Percentiles rank a stretch among this genome's conserved stretches.
Conservation (phyloP, 1,140 invertebrate species). For the Lepidotrigona ventralis region DNA sequence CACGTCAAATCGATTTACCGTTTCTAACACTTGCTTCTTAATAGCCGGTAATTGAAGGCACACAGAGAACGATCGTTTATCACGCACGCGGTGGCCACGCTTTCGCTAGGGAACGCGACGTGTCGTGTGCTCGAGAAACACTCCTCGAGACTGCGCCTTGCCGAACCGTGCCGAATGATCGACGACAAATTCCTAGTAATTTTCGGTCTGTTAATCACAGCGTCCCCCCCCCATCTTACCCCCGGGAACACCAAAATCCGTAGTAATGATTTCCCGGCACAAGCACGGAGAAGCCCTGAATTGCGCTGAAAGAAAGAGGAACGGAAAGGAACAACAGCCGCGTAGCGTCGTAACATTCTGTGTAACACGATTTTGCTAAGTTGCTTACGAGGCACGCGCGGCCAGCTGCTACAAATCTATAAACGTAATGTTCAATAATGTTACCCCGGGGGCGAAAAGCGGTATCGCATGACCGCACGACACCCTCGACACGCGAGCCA, state of each 20-base stretch:
- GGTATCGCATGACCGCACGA: conserved; percentile 67
- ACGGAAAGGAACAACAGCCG: background rate
- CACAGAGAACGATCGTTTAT: conserved; percentile 30
- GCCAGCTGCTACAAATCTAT: conserved; percentile 66
- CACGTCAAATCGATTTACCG: conserved; percentile 45
- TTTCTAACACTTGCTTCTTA: conserved; percentile 51
- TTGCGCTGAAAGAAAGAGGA: too few species aligned
- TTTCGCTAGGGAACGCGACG: background rate
- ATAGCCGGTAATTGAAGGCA: conserved; percentile 51
- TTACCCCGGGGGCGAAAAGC: conserved; percentile 55
- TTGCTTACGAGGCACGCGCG: conserved; percentile 8
- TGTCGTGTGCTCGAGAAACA: background rate
- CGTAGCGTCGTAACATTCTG: background rate
- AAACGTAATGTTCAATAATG: conserved; percentile 70
- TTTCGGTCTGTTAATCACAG: background rate
- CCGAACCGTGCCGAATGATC: background rate
- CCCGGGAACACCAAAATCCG: background rate
- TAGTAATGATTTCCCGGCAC: background rate
- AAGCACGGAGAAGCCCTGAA: too few species aligned
- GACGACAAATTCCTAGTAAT: conserved; percentile 17
- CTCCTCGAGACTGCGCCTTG: background rate
- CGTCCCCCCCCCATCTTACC: too few species aligned
- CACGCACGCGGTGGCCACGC: conserved; percentile 30
- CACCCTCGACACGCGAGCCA: conserved; percentile 53
- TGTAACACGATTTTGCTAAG: background rate